Percentiles rank a stretch among this genome's conserved stretches.
Conservation (phyloP, 1,140 invertebrate species). For the Drosophila suzukii region DNA sequence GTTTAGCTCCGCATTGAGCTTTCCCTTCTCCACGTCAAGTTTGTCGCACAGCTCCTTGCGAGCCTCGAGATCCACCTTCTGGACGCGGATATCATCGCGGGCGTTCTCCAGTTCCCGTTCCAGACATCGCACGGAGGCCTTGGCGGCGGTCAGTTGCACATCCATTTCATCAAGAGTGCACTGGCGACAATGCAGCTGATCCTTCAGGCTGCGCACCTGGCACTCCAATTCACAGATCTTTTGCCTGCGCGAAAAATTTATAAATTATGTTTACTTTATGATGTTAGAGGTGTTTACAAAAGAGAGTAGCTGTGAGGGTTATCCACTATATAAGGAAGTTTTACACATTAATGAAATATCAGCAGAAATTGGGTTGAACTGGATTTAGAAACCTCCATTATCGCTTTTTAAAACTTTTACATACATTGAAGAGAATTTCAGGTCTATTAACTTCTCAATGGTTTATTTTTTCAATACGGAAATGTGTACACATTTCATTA, state of each 20-base stretch:
- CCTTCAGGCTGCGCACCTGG: conserved; percentile 60
- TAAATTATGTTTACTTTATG: background rate
- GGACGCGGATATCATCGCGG: conserved; percentile 51
- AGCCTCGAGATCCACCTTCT: conserved; percentile 73
- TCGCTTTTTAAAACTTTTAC: too few relatives aligned
- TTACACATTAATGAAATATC: too few relatives aligned
- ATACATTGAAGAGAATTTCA: too few relatives aligned
- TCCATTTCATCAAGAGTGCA: conserved; percentile 59
- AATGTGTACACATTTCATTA: too few relatives aligned
- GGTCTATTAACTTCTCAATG: too few relatives aligned
- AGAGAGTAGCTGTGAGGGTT: too few relatives aligned
- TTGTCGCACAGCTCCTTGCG: conserved; percentile 79
- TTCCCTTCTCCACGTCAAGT: conserved; percentile 71
- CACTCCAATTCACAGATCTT: conserved; percentile 72
- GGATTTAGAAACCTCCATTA: too few relatives aligned
- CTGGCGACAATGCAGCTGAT: conserved; percentile 56
- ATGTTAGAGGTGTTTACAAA: too few relatives aligned
- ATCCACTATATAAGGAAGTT: too few relatives aligned
- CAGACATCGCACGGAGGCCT: conserved; percentile 42
- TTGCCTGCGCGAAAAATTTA: conserved; percentile 41
- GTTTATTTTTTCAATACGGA: too few relatives aligned
- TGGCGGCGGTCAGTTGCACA: conserved; percentile 44
- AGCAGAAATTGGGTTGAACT: too few relatives aligned
- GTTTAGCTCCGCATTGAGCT: conserved; percentile 75
- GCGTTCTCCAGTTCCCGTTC: conserved; percentile 60